These are phyloP conservation scores for Monarcha castaneiventris DNA, from an alignment of 2,113 vertebrate genomes.

Conservation along the genomic window DNA sequence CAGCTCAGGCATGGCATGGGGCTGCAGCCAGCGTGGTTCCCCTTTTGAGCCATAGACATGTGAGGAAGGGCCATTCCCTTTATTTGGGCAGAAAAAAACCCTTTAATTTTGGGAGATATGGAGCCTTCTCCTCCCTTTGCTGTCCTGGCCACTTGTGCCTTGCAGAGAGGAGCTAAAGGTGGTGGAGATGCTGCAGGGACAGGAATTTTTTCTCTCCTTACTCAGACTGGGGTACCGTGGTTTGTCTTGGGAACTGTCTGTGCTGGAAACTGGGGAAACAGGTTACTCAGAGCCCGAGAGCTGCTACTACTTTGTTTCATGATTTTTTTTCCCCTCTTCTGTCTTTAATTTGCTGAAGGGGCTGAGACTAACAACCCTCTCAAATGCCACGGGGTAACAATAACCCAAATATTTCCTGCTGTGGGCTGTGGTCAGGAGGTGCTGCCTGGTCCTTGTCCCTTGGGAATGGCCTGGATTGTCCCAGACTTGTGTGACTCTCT, in stretches of 20 bases:
- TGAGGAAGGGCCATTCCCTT: neutral
- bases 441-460: neutral
- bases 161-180: neutral
- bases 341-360: neutral
- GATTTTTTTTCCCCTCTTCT: neutral
- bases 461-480: neutral
- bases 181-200: neutral
- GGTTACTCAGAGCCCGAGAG: neutral
- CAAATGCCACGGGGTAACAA: neutral
- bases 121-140: neutral
- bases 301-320: neutral
- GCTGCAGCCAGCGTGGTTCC: neutral
- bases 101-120: neutral
- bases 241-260: neutral
- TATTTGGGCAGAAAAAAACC: neutral
- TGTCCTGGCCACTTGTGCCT: neutral
- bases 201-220: neutral
- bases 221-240: accelerated
- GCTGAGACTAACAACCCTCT: neutral
- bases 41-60: accelerated
- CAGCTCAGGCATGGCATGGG: neutral
- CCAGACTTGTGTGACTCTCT: neutral
- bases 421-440: neutral
- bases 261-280: neutral
- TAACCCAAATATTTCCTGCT: neutral